A percentile compares a stretch with the other conserved stretches of the same genome.
Evolutionary conservation across 2,113 vertebrate species (phyloP).

Genomic region (Melanerpes formicivorus): DNA sequence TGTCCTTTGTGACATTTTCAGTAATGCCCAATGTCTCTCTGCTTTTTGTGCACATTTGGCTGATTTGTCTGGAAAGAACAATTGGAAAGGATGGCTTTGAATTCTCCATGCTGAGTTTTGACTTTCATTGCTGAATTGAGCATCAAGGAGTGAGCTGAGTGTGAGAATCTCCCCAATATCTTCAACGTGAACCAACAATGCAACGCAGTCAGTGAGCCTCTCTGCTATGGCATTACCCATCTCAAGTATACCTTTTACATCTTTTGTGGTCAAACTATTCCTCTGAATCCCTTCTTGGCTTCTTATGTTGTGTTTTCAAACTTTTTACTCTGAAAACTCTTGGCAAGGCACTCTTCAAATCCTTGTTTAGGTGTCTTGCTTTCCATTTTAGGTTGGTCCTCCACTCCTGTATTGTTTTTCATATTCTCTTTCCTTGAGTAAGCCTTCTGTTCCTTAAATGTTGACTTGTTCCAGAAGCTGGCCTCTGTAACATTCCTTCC

Average conservation of each 20-base stretch:
- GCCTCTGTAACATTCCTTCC: not conserved
- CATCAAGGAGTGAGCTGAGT: not conserved
- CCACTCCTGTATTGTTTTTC: not conserved
- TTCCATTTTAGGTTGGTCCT: not conserved
- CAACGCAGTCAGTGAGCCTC: not conserved
- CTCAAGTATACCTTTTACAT: too few species aligned
- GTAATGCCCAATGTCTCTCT: not conserved
- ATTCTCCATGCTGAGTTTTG: not conserved
- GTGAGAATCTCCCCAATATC: accelerated
- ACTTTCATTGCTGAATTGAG: not conserved
- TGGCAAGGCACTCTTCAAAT: not conserved
- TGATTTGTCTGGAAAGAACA: not conserved
- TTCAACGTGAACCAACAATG: not conserved
- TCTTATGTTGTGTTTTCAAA: not conserved
- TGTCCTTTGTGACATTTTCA: not conserved
- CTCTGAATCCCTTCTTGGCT: not conserved
- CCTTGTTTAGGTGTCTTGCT: not conserved
- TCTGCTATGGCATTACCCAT: not conserved
- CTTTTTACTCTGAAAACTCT: not conserved
- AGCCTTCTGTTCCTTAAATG: not conserved
- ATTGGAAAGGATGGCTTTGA: not conserved
- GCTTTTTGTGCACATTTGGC: accelerated
- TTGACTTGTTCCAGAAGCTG: not conserved
- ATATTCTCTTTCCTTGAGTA: not conserved
- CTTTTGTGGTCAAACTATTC: not conserved